Base-by-base conservation (phyloP, 2,797 vertebrate species). In the Hoplostethus atlanticus region DNA sequence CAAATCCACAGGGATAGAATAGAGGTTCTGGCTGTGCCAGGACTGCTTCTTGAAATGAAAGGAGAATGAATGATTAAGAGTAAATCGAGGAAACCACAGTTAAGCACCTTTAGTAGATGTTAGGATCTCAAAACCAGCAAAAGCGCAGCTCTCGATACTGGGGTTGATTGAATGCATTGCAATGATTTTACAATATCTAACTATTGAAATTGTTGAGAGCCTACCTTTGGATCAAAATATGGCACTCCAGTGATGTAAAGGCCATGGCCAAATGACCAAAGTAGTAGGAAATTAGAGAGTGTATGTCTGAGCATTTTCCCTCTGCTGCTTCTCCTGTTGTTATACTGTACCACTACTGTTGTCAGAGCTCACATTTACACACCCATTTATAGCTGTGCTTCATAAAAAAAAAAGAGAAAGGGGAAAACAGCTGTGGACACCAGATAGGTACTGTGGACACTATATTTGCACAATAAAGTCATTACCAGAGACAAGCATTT, bases 11-110 rank as follows among this genome's bases (percentile, higher is more conserved):
- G 95, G 96, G 77, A 96, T 85, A 34, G 81, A 85, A 17, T 5
- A 66, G 62, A 96, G 94, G 68, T 91, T 90, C 3, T 58, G 78
- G 55, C 90, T 91, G 69, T 71, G 91, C 92, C 94, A 96, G 64
- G 93, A 94, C 80, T 81, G 77, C 70, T 81, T 76, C 91, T 89
- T 85, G 48, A 85, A 90, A 88, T 83, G 52, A 81, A 68, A 84
- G 21, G 68, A 57, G 66, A 60, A 80, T 83, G 73, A 81, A 85
- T 77, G 71, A 71, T 70, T 64, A 70, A 57, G 34, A 64, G 34
- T 21, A 25, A 76, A 66, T 59, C 25, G 71, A 57, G 58, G 56
- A 60, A 79, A 71, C 53, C 71, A 76, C 53, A 71, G 13, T 42
- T 34, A 73, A 69, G 69, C 59, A 68, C 58, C 30, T 25, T 17